Evolutionary conservation across 92 coral and sea anemone species (phyloP).

Genomic region (Palythoa grandis): DNA sequence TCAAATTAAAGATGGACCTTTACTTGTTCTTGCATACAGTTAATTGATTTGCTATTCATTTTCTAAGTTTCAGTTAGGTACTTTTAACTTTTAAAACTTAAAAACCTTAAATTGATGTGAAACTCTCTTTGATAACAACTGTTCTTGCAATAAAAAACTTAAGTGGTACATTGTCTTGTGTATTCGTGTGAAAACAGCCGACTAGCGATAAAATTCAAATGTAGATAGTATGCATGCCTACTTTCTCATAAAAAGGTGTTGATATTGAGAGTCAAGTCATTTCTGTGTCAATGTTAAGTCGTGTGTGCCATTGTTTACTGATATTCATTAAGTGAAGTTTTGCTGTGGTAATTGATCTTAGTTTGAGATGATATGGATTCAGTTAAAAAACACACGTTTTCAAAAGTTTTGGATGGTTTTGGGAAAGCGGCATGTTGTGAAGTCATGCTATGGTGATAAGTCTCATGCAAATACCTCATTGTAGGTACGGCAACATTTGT

Average conservation of each 20-base stretch:
- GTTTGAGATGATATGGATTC: not conserved
- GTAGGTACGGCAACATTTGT: not conserved
- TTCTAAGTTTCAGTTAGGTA: too few species aligned
- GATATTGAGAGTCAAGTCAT: not conserved
- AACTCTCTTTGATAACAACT: too few species aligned
- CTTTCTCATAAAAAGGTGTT: not conserved
- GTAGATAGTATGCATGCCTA: not conserved
- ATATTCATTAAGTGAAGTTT: not conserved
- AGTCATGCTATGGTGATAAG: not conserved
- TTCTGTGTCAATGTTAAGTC: not conserved
- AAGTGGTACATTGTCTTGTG: too few species aligned
- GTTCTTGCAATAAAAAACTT: too few species aligned
- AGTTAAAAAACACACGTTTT: not conserved
- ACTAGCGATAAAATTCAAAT: too few species aligned
- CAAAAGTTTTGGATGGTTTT: not conserved
- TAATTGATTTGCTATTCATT: too few species aligned
- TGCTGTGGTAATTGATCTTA: not conserved
- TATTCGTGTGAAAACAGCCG: too few species aligned
- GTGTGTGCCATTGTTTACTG: not conserved
- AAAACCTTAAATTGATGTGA: too few species aligned
- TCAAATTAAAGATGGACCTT: too few species aligned
- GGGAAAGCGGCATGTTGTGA: not conserved
- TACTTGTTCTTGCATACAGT: too few species aligned
- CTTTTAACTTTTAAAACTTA: too few species aligned
- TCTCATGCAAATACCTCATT: not conserved